Evolutionary conservation across 1,140 invertebrate species (phyloP).

Genomic region (Eueides isabella): DNA sequence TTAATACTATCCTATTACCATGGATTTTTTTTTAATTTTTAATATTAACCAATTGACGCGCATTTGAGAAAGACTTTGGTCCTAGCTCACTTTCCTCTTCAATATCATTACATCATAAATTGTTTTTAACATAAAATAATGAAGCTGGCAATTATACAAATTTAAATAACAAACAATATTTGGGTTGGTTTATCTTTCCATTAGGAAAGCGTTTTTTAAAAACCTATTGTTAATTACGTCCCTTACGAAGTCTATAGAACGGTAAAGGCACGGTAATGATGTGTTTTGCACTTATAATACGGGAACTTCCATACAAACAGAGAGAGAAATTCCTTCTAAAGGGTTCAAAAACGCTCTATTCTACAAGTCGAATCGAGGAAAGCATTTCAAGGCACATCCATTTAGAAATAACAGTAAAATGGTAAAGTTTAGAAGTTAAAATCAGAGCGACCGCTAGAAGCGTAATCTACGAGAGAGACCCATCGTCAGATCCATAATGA

Average conservation of each 20-base stretch:
- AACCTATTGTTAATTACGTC: conserved; percentile 81
- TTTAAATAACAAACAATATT: conserved; percentile 45
- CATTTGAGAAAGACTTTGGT: conserved; percentile 66
- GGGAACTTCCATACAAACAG: conserved; percentile 73
- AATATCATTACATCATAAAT: conserved; percentile 23
- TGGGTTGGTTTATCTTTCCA: conserved; percentile 52
- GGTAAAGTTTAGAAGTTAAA: conserved; percentile 57
- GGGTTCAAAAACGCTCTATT: conserved; percentile 78
- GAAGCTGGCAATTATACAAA: conserved; percentile 43
- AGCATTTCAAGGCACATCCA: conserved; percentile 82
- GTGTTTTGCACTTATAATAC: conserved; percentile 78
- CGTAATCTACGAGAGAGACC: conserved; percentile 63
- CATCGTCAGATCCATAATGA: conserved; percentile 36
- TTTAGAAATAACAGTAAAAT: conserved; percentile 78
- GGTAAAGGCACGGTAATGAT: conserved; percentile 81
- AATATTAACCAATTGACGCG: conserved; percentile 70
- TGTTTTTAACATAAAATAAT: conserved; percentile 43
- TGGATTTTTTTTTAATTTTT: conserved; percentile 47
- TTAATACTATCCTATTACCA: conserved; percentile 70
- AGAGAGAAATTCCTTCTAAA: conserved; percentile 76
- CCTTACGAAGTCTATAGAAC: conserved; percentile 80
- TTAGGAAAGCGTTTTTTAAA: conserved; percentile 67
- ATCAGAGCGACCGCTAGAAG: conserved; percentile 74
- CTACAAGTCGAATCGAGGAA: conserved; percentile 77
- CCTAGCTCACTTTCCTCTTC: conserved; percentile 65